These are phyloP conservation scores for Clostera curtula DNA, from an alignment of 2,888 invertebrate species.

Conservation along the genomic window DNA sequence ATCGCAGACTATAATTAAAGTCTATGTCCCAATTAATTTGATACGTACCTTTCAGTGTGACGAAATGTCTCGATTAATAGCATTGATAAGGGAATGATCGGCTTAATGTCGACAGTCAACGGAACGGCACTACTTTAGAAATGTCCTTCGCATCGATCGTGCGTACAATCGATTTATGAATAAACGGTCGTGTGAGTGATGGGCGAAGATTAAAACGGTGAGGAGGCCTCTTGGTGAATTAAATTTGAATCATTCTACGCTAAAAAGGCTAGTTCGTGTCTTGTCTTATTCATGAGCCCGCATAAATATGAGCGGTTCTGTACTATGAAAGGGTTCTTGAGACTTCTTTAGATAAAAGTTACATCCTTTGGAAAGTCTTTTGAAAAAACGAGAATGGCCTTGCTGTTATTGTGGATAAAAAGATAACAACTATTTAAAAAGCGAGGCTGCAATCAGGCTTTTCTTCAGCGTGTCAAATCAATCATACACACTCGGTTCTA, in stretches of 20 bases:
- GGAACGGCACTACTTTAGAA: too few relatives aligned
- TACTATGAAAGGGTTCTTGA: too few relatives aligned
- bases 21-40: constrained; percentile 51
- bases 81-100: constrained; percentile 42
- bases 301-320: constrained; percentile 21
- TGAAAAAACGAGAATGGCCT: constrained; percentile 27
- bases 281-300: constrained; percentile 30
- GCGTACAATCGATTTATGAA: constrained; percentile 23
- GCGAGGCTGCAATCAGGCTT: constrained; percentile 25
- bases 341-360: too few relatives aligned
- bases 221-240: constrained; percentile 19
- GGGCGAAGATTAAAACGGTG: constrained; percentile 15
- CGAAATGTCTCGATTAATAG: constrained; percentile 52
- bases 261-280: constrained; percentile 27
- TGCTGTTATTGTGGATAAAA: constrained; percentile 17
- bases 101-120: constrained; percentile 28
- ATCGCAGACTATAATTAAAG: constrained; percentile 40
- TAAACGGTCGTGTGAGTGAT: constrained; percentile 21
- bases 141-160: constrained; percentile 26
- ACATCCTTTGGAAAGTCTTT: constrained; percentile 14
- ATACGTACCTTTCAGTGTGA: constrained; percentile 35
- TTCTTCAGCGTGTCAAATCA: constrained; percentile 36
- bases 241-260: constrained; percentile 25
- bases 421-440: constrained; percentile 9
- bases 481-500: constrained; percentile 34